These are phyloP conservation scores for Margaritifera margaritifera DNA, from an alignment of 2,888 invertebrate species.

Conservation along the genomic window DNA sequence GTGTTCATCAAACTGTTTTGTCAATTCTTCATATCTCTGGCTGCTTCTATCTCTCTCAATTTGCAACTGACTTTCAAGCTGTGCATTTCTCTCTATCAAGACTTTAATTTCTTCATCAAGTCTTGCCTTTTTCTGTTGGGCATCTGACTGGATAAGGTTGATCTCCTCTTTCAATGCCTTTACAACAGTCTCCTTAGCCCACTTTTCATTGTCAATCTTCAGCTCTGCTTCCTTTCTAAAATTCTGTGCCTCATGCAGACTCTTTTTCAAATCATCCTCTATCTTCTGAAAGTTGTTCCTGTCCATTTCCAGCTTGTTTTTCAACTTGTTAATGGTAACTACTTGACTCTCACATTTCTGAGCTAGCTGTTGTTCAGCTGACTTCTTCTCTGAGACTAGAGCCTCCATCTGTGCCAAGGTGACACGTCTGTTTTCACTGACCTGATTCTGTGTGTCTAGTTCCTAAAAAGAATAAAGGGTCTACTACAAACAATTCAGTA, in stretches of 20 bases:
- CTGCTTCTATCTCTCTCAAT: constrained; percentile 19
- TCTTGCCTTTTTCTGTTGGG: constrained; percentile 26
- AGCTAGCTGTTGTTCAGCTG: constrained; percentile 19
- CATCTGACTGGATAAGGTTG: constrained; percentile 29
- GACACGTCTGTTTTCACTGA: constrained; percentile 29
- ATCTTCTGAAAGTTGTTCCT: constrained; percentile 17
- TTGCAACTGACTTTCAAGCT: constrained; percentile 26
- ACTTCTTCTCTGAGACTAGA: constrained; percentile 24
- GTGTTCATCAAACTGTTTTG: constrained; percentile 16
- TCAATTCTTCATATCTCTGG: constrained; percentile 19
- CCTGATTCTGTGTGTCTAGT: constrained; percentile 29
- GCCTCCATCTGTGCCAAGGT: constrained; percentile 37
- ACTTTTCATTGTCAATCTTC: constrained; percentile 29
- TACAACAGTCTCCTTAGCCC: constrained; percentile 20
- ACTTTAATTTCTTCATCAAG: constrained; percentile 26
- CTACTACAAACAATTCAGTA: not conserved
- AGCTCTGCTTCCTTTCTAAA: constrained; percentile 10
- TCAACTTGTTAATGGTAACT: constrained; percentile 18
- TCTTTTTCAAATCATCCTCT: constrained; percentile 23
- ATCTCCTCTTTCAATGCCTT: constrained; percentile 32
- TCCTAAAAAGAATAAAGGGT: constrained; percentile 28
- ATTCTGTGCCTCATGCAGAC: constrained; percentile 15
- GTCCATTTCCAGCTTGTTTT: constrained; percentile 10
- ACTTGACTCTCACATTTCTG: constrained; percentile 19
- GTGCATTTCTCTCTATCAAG: constrained; percentile 16